Base-by-base conservation (phyloP, 2,888 invertebrate species). In the Slavum lentiscoides region DNA sequence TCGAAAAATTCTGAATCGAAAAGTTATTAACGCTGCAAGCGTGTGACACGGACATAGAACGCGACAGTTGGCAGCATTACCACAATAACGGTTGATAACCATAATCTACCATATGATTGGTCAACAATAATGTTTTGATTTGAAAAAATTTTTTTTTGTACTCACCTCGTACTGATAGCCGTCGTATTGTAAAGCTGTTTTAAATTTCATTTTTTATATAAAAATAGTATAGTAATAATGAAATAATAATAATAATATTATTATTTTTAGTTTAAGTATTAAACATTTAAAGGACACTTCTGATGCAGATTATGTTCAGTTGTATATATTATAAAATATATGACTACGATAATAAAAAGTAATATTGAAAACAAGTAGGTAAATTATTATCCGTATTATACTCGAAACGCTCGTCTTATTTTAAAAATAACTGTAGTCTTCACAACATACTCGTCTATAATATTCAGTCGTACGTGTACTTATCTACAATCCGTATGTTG, bases 61-160 rank as follows among this genome's bases (percentile, higher is more conserved):
- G 15, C 30, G 30, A 5, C 11, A 13, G 53, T 70, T 77, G 77
- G 77, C 55, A 37, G 15, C 55, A 30, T 17, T 77, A 69, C 21
- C 8, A 30, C 53, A 21, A 61, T 68, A 70, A 61, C 23, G 39
- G 53, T 77, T 77, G 77, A 77, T 77, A 76, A 77, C 77, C 8
- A n/a, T 62, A 69, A 77, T 76, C 76, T 49, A 58, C 49, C 64
- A 39, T 77, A 19, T 55, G 62, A 70, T 77, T 77, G 69, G 77
- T 77, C 53, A 49, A 67, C 67, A 21, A 67, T 53, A n/a, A 55
- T 69, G 69, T 69, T 55, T 55, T 55, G 53, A 30, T 69, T 55
- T 55, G 5, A 17, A 53, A 9, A 53, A 55, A 55, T 55, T 55
- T 17, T 55, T 55, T 55, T 55, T 55, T 53, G 7, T 0, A 53